phyloP scores from a whole-genome alignment of 2,113 vertebrate genomes.

The Salvelinus namaycush region DNA sequence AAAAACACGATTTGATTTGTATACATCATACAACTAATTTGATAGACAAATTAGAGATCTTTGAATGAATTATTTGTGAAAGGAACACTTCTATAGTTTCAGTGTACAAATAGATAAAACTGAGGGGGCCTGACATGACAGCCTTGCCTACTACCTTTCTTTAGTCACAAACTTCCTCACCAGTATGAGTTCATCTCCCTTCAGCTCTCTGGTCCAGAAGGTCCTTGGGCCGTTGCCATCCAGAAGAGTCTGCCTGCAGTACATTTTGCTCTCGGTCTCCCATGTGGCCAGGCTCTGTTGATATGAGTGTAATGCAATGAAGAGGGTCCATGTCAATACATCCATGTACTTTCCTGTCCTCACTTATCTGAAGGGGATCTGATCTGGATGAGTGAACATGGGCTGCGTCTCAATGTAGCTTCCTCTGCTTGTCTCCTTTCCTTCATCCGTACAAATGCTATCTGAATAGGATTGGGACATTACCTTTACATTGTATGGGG shows the following conservation, averaged over 20 bases:
- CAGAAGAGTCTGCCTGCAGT: conserved; percentile 90
- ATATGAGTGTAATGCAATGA: not conserved
- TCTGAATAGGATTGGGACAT: not conserved
- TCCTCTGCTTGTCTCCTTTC: not conserved
- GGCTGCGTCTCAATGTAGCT: not conserved
- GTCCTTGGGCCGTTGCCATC: conserved; percentile 91
- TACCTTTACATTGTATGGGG: too few relatives aligned
- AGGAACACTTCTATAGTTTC: too few relatives aligned
- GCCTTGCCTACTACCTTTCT: not conserved
- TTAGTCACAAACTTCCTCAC: conserved; percentile 70
- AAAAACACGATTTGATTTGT: too few relatives aligned
- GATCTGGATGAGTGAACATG: not conserved
- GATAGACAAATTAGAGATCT: too few relatives aligned
- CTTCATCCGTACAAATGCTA: not conserved
- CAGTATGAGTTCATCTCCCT: conserved; percentile 91
- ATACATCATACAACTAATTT: too few relatives aligned
- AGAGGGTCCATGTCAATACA: not conserved
- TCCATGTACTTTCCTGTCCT: not conserved
- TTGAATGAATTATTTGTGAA: too few relatives aligned
- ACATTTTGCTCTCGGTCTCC: conserved; percentile 96
- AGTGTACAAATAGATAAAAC: too few relatives aligned
- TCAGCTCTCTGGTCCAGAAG: conserved; percentile 93
- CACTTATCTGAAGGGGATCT: not conserved
- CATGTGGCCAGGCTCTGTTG: conserved; percentile 91
- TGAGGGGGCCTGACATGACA: too few relatives aligned